phyloP scores from a whole-genome alignment of 2,888 invertebrate genomes.

The Choristoneura rosaceana region DNA sequence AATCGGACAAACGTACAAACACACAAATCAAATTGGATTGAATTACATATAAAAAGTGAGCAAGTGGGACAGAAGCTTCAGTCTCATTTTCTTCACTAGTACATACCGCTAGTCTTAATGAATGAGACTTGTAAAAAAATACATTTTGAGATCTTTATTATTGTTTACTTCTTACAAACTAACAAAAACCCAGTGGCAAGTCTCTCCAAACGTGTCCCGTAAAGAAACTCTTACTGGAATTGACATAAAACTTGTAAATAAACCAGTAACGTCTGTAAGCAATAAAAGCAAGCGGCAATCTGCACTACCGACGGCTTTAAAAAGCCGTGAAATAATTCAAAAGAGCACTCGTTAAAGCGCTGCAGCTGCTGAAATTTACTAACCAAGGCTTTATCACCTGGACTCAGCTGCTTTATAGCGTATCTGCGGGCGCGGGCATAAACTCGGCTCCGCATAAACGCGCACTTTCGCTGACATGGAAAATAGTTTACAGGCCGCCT shows the following conservation, averaged over 20 bases:
- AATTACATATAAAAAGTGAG: too few species aligned
- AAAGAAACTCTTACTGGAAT: slow-evolving; percentile 38
- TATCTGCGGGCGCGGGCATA: slow-evolving; percentile 58
- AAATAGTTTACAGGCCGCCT: slow-evolving; percentile 81
- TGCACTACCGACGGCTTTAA: slow-evolving; percentile 65
- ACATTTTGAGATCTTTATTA: background rate
- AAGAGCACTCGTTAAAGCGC: slow-evolving; percentile 77
- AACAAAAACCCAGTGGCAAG: slow-evolving; percentile 23
- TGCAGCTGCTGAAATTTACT: slow-evolving; percentile 70
- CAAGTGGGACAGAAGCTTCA: too few species aligned
- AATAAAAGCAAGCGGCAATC: slow-evolving; percentile 70
- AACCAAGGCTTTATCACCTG: slow-evolving; percentile 78
- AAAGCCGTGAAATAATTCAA: slow-evolving; percentile 80
- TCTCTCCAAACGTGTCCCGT: slow-evolving; percentile 31
- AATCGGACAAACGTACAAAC: too few species aligned
- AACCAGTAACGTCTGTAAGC: slow-evolving; percentile 51
- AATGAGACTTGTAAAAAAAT: background rate
- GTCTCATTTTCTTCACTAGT: too few species aligned
- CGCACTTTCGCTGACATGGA: slow-evolving; percentile 81
- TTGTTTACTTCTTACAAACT: slow-evolving; percentile 22
- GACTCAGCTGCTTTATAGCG: slow-evolving; percentile 65
- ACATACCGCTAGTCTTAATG: too few species aligned
- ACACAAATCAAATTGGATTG: too few species aligned
- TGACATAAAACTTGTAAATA: slow-evolving; percentile 41
- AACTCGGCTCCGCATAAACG: slow-evolving; percentile 70